Conservation (phyloP, 37 sponge, comb jelly and placozoan genomes). For the Tethya wilhelma region DNA sequence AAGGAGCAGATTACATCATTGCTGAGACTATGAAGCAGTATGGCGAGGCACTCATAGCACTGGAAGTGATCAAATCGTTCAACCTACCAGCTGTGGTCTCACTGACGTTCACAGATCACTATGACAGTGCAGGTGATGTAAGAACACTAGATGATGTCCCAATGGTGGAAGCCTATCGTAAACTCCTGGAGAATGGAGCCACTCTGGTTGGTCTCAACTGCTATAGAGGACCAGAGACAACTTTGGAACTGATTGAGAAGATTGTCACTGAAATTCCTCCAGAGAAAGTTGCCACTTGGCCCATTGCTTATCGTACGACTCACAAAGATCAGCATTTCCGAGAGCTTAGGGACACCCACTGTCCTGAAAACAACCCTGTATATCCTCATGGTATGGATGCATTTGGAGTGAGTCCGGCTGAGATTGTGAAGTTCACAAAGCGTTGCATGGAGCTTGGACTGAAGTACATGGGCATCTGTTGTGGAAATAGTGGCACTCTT, state of each 20-base stretch:
- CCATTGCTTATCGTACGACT: constrained; percentile 68
- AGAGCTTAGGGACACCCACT: constrained; percentile 27
- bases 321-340: constrained; percentile 18
- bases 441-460: constrained; percentile 46
- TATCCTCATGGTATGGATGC: constrained; percentile 56
- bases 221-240: constrained; percentile 45
- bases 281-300: constrained; percentile 52
- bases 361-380: constrained; percentile 42
- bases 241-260: constrained; percentile 50
- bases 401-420: constrained; percentile 25
- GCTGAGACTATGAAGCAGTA: constrained; percentile 48
- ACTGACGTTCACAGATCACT: background rate
- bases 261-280: constrained; percentile 50
- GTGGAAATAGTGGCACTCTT: constrained; percentile 58
- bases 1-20: constrained; percentile 70
- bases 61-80: constrained; percentile 50
- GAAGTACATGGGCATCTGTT: constrained; percentile 73
- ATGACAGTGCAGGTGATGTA: too few relatives aligned
- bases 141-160: constrained; percentile 42
- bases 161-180: constrained; percentile 40
- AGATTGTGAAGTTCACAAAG: constrained; percentile 54
- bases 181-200: constrained; percentile 54
- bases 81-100: constrained; percentile 46
- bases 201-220: constrained; percentile 59
- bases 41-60: constrained; percentile 48